Evolutionary conservation across 2,797 vertebrate species (phyloP), one percentile per base, ranked within the genome.

Genomic region (Gymnothorax reevesii): DNA sequence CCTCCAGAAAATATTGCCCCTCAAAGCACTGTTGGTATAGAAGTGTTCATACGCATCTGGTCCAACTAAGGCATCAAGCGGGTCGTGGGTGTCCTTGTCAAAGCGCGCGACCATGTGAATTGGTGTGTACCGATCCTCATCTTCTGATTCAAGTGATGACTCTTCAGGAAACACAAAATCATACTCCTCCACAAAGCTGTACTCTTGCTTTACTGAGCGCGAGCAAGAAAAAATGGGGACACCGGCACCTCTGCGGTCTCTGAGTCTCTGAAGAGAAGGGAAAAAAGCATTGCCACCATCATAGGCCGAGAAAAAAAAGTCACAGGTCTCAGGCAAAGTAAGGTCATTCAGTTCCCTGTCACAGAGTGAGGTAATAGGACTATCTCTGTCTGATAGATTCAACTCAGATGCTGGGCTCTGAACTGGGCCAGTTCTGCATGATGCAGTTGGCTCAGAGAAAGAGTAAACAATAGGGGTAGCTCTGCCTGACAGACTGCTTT

Each of bases 291-390:
- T 94, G 86, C 92, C 94, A 6, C 88, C 88, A n/a, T 96, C 95
- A 89, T 94, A 96, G n/a, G 98, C 97, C 0, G 97, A 97, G 89
- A 97, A 98, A 86, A 99, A 97, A 88, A 96, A 94, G 12, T 99
- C 97, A 0, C 98, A 98, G 15, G 94, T 96, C 93, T 99, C 98
- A 0, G 97, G 95, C 84, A 97, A 94, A 0, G 97, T 95, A 88
- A 95, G 89, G 0, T 90, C 88, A 57, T 91, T 91, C 0, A 62
- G 92, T 52, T 88, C 88, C 62, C 85, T 94, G 49, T 88, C 86
- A 86, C 84, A 89, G 33, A 83, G 83, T 62, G 79, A 57, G 25
- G 83, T 15, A 42, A 52, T 25, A 4, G 84, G 33, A n/a, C 84
- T 86, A n/a, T 93, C 92, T 82, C 87, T 66, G 62, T n/a, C 22